Evolutionary conservation across 1,140 invertebrate species (phyloP).

Genomic region (Cepaea nemoralis): DNA sequence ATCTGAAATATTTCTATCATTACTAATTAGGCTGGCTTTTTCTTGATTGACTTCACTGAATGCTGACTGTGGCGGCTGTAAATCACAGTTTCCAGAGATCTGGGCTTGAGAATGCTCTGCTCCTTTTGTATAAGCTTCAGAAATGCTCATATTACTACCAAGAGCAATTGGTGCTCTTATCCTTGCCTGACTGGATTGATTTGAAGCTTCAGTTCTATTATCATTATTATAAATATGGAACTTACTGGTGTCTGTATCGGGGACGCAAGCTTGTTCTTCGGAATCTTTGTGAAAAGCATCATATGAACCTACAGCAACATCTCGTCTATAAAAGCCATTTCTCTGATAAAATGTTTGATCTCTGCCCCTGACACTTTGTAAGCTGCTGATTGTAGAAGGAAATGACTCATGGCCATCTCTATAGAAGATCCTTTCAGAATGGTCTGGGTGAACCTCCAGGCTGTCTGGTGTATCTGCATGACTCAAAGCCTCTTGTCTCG

Average conservation of each 20-base stretch:
- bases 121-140: slow-evolving; percentile 47
- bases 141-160: slow-evolving; percentile 57
- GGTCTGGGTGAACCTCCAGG: background rate
- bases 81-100: background rate
- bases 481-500: background rate
- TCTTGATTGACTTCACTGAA: background rate
- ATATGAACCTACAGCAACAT: background rate
- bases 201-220: slow-evolving; percentile 31
- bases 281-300: slow-evolving; percentile 28
- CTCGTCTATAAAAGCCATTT: background rate
- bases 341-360: background rate
- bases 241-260: slow-evolving; percentile 25
- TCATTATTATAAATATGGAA: slow-evolving; percentile 45
- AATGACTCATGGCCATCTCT: slow-evolving; percentile 31
- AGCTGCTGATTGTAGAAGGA: slow-evolving; percentile 42
- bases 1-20: slow-evolving; percentile 17
- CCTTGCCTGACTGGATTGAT: slow-evolving; percentile 34
- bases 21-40: background rate
- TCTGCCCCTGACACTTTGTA: slow-evolving; percentile 7
- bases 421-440: background rate
- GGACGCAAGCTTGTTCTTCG: slow-evolving; percentile 16
- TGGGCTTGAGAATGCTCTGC: background rate
- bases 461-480: slow-evolving; percentile 1
- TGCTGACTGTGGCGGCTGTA: background rate
- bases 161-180: slow-evolving; percentile 53